Evolutionary conservation across 2,888 invertebrate genomes (phyloP), one percentile per base, ranked within the genome.

Genomic region (Artemia sinica): DNA sequence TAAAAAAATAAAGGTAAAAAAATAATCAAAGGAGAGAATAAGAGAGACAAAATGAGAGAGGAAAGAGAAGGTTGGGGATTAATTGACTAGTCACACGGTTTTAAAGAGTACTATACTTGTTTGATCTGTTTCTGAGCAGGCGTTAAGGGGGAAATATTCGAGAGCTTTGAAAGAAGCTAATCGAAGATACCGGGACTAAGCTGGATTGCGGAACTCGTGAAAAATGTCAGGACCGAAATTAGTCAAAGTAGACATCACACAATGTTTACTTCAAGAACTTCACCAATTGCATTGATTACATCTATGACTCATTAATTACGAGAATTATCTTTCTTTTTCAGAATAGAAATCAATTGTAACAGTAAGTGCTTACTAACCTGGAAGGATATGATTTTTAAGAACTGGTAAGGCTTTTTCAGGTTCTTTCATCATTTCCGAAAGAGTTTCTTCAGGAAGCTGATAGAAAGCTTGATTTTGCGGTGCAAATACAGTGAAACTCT

Each of bases 391-490:
- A 68, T 79, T 78, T 72, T 80, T 80, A 58, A 84, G 74, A 7
- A 83, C 74, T 65, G 76, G 73, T 71, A 79, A 78, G 11, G 82
- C 81, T 69, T 79, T 77, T 8, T 78, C 77, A 71, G 79, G 80
- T 74, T 83, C 79, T 69, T 79, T 78, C 70, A 77, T 73, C 52
- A 84, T 73, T 50, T 77, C 76, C 50, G 79, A 77, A 69, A 82
- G 74, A 65, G 79, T 79, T 48, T 78, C 78, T 68, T 80, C 79
- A 5, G 79, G 79, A 63, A 83, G 73, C 65, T 78, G 77, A 50
- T 80, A 78, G 74, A 84, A 82, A 8, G 81, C 82, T 73, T 81
- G 78, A 73, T 84, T 81, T 11, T 81, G 81, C 1, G 84, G 83
- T 8, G 84, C 84, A 70, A 84, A 78, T 66, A 85, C 76, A 0